Evolutionary conservation across 1,140 invertebrate genomes (phyloP).

Genomic region (Heliconius hewitsoni): DNA sequence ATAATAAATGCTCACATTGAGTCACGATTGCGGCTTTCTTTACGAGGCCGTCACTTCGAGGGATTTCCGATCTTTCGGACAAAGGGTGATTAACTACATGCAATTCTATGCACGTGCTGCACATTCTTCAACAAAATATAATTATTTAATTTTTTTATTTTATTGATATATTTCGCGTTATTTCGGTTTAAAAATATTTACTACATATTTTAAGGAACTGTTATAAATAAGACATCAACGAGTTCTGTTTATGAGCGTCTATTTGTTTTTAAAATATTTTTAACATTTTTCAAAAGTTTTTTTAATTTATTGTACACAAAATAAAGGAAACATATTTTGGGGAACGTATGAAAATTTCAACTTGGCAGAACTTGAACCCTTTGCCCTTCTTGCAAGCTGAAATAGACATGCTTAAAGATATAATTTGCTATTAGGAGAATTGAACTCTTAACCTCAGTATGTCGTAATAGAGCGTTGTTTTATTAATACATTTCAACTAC

Average conservation of each 20-base stretch:
- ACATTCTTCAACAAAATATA: neutral
- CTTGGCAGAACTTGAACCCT: too few species aligned
- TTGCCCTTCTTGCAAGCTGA: too few species aligned
- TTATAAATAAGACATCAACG: constrained; percentile 19
- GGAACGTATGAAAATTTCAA: too few species aligned
- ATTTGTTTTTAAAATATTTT: neutral
- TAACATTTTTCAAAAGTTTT: neutral
- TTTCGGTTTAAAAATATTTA: neutral
- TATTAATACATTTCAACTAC: neutral
- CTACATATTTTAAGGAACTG: neutral
- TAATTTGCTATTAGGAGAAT: neutral
- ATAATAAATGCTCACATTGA: neutral
- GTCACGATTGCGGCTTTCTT: constrained; percentile 22
- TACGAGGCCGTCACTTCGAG: constrained; percentile 10
- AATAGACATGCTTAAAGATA: neutral
- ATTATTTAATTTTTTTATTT: neutral
- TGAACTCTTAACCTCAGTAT: neutral
- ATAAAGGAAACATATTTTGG: too few species aligned
- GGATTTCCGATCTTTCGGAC: constrained; percentile 26
- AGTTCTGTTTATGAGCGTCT: neutral
- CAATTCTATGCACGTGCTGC: constrained; percentile 14
- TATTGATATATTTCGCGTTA: neutral
- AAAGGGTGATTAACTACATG: neutral
- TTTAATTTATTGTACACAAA: neutral
- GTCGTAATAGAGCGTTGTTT: too few species aligned